Evolutionary conservation across 2,797 vertebrate genomes (phyloP), one percentile per base, ranked within the genome.

Genomic region (Esox lucius): DNA sequence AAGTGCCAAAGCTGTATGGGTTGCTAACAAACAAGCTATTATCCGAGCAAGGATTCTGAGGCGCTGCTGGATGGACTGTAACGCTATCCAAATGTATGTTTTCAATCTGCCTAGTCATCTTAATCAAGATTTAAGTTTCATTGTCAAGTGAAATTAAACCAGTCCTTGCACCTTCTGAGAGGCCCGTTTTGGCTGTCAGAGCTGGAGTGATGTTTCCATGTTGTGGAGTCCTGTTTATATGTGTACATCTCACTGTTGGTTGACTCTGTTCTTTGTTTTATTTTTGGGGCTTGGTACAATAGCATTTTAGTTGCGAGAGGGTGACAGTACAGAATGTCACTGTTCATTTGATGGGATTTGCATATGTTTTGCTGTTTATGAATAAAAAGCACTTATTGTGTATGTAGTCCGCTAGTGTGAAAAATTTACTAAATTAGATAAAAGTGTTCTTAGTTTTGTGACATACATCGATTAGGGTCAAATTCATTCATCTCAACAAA

Each of bases 21-120:
- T n/a, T 51, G 79, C 74, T 82, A 87, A 91, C 90, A 91, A 89
- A 87, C 80, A 79, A 81, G 75, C 78, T 81, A 82, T 91, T 89
- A 86, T 92, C 83, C 80, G 70, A 69, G 72, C 48, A 59, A 77
- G 83, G 70, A 70, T 85, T 81, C 76, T 68, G 79, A 75, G 78
- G 73, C 8, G n/a, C 42, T 15, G 51, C 17, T 78, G 83, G 78
- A 84, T 73, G 79, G 82, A 80, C 17, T 13, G 87, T 84, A 87
- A 89, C 61, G 49, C 42, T 86, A 88, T 86, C 86, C 85, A 68
- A 19, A 79, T 78, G 74, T 85, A 85, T 83, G 76, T 86, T 79
- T 85, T 87, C 75, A 72, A 86, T 82, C 73, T 70, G 78, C 76
- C 70, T 76, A 68, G 78, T 86, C 82, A 66, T 88, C 85, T 80